phyloP scores from a whole-genome alignment of 2,888 invertebrate genomes.

The Melieria omissa region DNA sequence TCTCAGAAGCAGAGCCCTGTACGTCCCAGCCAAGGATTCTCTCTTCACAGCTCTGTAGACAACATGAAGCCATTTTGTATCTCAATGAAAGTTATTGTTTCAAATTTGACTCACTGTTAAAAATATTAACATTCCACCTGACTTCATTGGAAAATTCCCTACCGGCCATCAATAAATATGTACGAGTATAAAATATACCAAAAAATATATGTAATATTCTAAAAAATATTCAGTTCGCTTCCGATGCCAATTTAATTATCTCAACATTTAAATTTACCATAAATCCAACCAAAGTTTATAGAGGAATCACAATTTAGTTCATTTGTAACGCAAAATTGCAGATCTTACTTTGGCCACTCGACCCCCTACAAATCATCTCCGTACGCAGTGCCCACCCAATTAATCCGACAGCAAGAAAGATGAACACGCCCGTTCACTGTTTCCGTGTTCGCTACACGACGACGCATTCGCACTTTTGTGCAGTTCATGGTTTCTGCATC shows the following conservation, averaged over 20 bases:
- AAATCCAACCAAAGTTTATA: conserved; percentile 2
- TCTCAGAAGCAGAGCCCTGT: no score
- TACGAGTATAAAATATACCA: no score
- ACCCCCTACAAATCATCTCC: no score
- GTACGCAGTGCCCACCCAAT: conserved; percentile 22
- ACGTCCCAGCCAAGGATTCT: no score
- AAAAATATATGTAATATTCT: neutral
- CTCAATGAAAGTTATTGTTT: no score
- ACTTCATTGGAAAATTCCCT: no score
- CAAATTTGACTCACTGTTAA: no score
- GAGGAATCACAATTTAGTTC: neutral
- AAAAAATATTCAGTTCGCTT: neutral
- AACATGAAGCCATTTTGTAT: no score
- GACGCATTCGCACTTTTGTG: neutral
- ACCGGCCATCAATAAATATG: no score
- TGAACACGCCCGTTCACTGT: conserved; percentile 40
- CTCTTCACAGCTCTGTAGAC: no score
- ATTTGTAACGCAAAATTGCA: neutral
- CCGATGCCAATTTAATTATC: conserved; percentile 13
- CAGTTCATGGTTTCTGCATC: conserved; percentile 30
- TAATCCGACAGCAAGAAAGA: conserved; percentile 38
- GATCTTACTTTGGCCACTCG: neutral
- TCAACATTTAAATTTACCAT: conserved; percentile 13
- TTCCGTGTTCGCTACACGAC: conserved; percentile 14
- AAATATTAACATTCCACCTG: no score